Evolutionary conservation across 2,113 vertebrate genomes (phyloP).

Genomic region (Corapipo altera): DNA sequence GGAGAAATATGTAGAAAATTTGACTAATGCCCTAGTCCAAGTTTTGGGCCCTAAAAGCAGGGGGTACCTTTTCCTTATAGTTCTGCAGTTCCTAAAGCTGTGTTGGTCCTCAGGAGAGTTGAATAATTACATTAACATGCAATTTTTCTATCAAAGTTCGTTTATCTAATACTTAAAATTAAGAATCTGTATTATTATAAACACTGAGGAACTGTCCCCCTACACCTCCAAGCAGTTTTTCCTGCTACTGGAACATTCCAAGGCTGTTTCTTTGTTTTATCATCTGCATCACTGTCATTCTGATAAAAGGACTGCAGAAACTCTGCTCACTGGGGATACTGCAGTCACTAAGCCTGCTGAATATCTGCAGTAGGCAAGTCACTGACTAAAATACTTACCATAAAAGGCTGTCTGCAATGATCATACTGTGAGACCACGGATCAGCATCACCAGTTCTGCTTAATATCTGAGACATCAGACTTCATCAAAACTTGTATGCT

Average conservation of each 20-base stretch:
- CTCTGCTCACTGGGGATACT: constrained; percentile 15
- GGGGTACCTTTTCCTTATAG: neutral
- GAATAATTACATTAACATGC: neutral
- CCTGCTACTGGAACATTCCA: neutral
- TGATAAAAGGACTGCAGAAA: constrained; percentile 53
- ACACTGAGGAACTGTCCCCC: neutral
- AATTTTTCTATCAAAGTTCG: neutral
- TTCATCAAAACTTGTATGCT: neutral
- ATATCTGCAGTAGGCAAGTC: constrained; percentile 34
- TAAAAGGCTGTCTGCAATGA: constrained; percentile 43
- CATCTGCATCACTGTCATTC: constrained; percentile 22
- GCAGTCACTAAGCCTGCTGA: constrained; percentile 34
- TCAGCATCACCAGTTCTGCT: neutral
- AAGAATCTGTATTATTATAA: neutral
- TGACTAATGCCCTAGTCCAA: neutral
- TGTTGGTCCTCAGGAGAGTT: neutral
- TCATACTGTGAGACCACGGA: neutral
- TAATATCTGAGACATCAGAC: neutral
- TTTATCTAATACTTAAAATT: neutral
- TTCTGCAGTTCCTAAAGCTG: neutral
- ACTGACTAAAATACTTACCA: constrained; percentile 31
- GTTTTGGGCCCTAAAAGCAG: neutral
- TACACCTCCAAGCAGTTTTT: neutral
- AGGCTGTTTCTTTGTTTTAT: constrained; percentile 29
- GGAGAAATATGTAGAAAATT: neutral